Evolutionary conservation across 2,888 invertebrate species (phyloP), one percentile per base, ranked within the genome.

Genomic region (Xestia ashworthii): DNA sequence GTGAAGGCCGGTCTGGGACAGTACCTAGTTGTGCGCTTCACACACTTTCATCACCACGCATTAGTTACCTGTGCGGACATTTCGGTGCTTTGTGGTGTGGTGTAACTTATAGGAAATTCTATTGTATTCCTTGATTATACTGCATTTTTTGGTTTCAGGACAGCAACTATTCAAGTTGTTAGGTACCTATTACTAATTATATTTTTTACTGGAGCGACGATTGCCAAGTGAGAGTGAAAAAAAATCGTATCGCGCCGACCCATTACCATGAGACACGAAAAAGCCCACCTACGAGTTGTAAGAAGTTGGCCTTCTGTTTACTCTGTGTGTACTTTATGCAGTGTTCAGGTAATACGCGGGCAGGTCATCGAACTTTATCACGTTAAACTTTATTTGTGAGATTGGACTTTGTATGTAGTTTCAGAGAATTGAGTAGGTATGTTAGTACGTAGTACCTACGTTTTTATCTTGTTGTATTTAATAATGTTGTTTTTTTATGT

Each of bases 351-450:
- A 75, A 77, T 70, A 85, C 53, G 60, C 71, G 62, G 73, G 68
- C 38, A 44, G 85, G 62, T 44, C 74, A 74, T 64, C 65, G 67
- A 79, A 69, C 81, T 73, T 73, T 46, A 81, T 68, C 58, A 22
- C 41, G 48, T 58, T 25, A 48, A 68, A 38, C 64, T 22, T 50
- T 64, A 50, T 58, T 72, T 12, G 68, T 16, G 41, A n/a, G 64
- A 64, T 32, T 76, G 14, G 38, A 60, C 66, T 58, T 22, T 58
- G 41, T 14, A 12, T 58, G 53, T 68, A 32, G 58, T 68, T 82
- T 65, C 55, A 65, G n/a, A 32, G 22, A 32, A 81, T 44, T 38
- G 25, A 46, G 22, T 50, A 6, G 25, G 1, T 25, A 32, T 3
- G 32, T 32, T 32, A 32, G 32, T 32, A 32, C 32, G 32, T 32